Evolutionary conservation across 2,797 vertebrate genomes (phyloP).

Genomic region (Paguma larvata): DNA sequence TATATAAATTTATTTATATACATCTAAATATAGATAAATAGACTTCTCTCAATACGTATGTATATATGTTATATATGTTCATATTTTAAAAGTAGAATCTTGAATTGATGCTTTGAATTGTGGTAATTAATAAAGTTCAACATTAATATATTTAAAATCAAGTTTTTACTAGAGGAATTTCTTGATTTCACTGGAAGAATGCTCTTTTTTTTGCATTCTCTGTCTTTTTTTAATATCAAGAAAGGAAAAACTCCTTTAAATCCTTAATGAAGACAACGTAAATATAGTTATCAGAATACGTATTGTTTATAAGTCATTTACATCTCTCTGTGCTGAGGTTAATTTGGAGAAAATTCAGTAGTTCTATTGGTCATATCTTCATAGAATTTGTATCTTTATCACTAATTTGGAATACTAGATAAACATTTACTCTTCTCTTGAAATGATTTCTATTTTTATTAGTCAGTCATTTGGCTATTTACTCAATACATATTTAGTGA

Average conservation of each 20-base stretch:
- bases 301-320: conserved; percentile 1
- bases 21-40: neutral
- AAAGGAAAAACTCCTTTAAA: conserved; percentile 17
- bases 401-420: conserved; percentile 19
- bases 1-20: neutral
- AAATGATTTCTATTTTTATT: neutral
- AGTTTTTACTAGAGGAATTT: neutral
- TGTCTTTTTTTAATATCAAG: neutral
- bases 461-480: neutral
- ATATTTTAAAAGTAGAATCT: neutral
- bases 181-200: conserved; percentile 45
- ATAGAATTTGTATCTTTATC: conserved; percentile 61
- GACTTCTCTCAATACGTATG: neutral
- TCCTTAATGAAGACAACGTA: conserved; percentile 49
- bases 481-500: neutral
- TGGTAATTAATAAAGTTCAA: conserved; percentile 40
- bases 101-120: conserved; percentile 44
- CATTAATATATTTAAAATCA: conserved; percentile 49
- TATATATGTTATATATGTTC: neutral
- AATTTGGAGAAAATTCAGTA: conserved; percentile 52
- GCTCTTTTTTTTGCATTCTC: neutral
- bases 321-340: neutral
- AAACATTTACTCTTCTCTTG: neutral
- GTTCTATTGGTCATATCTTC: conserved; percentile 28
- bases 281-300: neutral